Percentiles rank a stretch among this genome's conserved stretches.
Evolutionary conservation across 2,797 vertebrate species (phyloP).

Genomic region (Eurystomus glaucurus): DNA sequence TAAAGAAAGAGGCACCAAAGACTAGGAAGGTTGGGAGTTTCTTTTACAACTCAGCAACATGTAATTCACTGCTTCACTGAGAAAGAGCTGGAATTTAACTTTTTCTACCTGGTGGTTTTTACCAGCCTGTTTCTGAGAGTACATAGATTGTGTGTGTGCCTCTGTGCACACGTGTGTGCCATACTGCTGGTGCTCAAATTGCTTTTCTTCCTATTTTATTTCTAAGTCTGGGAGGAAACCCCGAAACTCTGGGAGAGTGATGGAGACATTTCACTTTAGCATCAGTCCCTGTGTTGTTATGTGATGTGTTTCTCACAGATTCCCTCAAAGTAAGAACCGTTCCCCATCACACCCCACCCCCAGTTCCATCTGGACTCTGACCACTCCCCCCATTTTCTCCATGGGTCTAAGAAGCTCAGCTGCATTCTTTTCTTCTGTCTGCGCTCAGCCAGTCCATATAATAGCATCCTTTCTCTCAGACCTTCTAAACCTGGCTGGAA

Average conservation of each 20-base stretch:
- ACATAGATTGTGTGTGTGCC: background rate
- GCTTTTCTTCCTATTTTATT: background rate
- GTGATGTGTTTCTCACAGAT: background rate
- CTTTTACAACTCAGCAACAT: background rate
- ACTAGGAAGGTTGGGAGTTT: background rate
- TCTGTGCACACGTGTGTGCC: fast-evolving
- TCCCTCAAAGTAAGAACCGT: background rate
- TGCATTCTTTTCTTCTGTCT: background rate
- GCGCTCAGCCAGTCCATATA: background rate
- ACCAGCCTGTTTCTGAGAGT: background rate
- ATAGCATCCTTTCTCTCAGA: background rate
- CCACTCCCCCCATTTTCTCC: background rate
- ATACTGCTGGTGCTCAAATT: background rate
- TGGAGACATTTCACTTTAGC: background rate
- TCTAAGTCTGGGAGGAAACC: background rate
- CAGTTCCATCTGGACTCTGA: background rate
- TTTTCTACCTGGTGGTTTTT: background rate
- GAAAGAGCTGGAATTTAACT: background rate
- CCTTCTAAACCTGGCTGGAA: constrained; percentile 20
- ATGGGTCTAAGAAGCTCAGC: background rate
- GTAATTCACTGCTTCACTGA: background rate
- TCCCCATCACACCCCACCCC: background rate
- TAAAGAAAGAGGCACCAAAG: background rate
- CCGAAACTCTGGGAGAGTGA: background rate
- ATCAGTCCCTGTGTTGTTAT: background rate